Evolutionary conservation across 2,797 vertebrate species (phyloP).

Genomic region (Vultur gryphus): DNA sequence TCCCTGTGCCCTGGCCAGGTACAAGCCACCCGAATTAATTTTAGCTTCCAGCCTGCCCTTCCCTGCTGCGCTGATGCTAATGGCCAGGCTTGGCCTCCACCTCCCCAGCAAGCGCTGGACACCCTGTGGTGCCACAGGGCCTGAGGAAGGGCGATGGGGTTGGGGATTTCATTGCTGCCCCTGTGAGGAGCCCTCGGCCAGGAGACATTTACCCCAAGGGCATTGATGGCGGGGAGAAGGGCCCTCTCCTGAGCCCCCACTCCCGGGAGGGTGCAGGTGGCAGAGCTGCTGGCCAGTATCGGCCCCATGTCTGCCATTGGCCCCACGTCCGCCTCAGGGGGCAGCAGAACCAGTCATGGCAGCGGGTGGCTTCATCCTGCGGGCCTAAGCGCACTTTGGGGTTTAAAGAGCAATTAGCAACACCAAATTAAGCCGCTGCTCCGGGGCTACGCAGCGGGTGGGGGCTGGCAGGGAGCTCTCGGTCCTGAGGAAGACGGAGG

Average conservation of each 20-base stretch:
- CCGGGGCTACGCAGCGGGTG: fast-evolving
- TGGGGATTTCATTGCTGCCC: not conserved
- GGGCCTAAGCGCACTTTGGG: not conserved
- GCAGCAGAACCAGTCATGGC: not conserved
- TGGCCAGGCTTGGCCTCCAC: fast-evolving
- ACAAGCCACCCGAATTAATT: fast-evolving
- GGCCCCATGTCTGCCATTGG: not conserved
- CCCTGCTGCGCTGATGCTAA: fast-evolving
- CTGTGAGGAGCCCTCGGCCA: not conserved
- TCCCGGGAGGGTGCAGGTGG: no score
- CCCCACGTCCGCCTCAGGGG: not conserved
- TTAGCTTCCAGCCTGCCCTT: not conserved
- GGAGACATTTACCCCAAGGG: fast-evolving
- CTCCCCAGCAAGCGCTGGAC: fast-evolving
- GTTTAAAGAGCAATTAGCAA: not conserved
- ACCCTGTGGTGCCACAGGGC: not conserved
- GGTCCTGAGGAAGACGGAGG: fast-evolving
- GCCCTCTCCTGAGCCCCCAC: fast-evolving
- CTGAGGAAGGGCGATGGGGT: not conserved
- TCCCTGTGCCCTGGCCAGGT: not conserved
- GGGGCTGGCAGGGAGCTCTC: fast-evolving
- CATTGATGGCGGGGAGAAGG: fast-evolving
- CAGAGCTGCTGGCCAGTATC: not conserved
- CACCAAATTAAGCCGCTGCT: not conserved
- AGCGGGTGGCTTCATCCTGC: fast-evolving